A percentile compares a stretch with the other conserved stretches of the same genome.
These are phyloP conservation scores for Heteractis magnifica DNA, from an alignment of 92 coral and sea anemone species.

Conservation along the genomic window DNA sequence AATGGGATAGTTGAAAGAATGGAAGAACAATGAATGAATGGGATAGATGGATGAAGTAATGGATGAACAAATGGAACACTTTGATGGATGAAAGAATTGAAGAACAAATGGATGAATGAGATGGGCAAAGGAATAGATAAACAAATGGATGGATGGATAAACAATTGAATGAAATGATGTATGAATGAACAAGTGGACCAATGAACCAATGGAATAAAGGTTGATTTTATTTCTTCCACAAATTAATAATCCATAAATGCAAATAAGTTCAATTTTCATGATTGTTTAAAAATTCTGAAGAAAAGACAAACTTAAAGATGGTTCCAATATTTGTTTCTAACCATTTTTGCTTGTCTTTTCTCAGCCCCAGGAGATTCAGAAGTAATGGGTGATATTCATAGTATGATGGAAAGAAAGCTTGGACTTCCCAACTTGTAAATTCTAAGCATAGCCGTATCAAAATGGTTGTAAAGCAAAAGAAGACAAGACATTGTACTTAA, in stretches of 20 bases:
- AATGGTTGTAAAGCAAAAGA: not conserved
- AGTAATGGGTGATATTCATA: conserved; percentile 65
- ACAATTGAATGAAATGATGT: not conserved
- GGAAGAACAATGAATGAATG: too few species aligned
- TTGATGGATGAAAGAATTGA: too few species aligned
- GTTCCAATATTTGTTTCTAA: too few species aligned
- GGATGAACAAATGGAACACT: too few species aligned
- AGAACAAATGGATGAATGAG: too few species aligned
- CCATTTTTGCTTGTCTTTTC: conserved; percentile 5
- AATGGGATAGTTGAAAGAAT: too few species aligned
- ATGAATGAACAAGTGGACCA: not conserved
- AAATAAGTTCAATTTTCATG: not conserved
- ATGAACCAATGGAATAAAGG: too few species aligned
- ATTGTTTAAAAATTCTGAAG: not conserved
- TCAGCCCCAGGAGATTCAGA: conserved; percentile 82
- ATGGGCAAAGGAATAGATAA: too few species aligned
- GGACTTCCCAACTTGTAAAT: conserved; percentile 53
- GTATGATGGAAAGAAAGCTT: conserved; percentile 80
- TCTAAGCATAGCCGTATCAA: not conserved
- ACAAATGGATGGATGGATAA: not conserved
- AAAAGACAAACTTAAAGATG: not conserved
- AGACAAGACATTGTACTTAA: not conserved
- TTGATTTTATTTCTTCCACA: too few species aligned
- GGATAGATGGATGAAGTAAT: too few species aligned
- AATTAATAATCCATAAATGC: too few species aligned